These are phyloP conservation scores for Esox masquinongy DNA, from an alignment of 2,797 vertebrate genomes.

Conservation along the genomic window DNA sequence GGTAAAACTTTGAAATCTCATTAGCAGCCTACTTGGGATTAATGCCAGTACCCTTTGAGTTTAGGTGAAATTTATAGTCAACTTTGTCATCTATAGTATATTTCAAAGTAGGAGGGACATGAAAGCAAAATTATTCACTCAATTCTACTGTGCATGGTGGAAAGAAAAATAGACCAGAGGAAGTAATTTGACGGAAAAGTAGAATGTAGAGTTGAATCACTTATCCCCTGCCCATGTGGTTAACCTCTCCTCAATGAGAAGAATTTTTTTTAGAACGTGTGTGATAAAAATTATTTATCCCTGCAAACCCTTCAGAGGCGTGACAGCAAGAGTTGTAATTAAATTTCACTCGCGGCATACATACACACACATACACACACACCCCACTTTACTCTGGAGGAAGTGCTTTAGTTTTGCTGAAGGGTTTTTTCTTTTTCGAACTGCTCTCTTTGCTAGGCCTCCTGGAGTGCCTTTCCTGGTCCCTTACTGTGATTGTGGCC, in stretches of 20 bases:
- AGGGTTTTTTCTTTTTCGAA: constrained; percentile 38
- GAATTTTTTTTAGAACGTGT: constrained; percentile 33
- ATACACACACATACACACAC: neutral
- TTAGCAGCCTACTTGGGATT: constrained; percentile 29
- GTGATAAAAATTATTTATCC: constrained; percentile 36
- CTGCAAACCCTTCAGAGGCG: neutral
- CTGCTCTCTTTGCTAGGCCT: constrained; percentile 28
- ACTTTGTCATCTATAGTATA: constrained; percentile 22
- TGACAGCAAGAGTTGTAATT: constrained; percentile 44
- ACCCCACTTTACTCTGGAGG: constrained; percentile 39
- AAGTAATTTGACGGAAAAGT: constrained; percentile 1
- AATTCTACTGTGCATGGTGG: neutral
- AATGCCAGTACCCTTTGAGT: constrained; percentile 31
- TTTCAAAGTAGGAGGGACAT: constrained; percentile 38
- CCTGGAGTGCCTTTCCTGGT: constrained; percentile 40
- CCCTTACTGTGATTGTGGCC: constrained; percentile 48
- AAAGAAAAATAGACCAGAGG: constrained; percentile 8
- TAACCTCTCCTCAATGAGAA: constrained; percentile 15
- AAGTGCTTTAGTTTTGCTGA: constrained; percentile 49
- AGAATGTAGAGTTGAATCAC: constrained; percentile 7
- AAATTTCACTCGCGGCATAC: constrained; percentile 30
- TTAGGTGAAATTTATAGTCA: constrained; percentile 43
- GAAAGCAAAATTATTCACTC: constrained; percentile 39
- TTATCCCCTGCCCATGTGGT: constrained; percentile 15
- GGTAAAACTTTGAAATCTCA: constrained; percentile 47